These are phyloP conservation scores for Psilopogon haemacephalus DNA, from an alignment of 2,113 vertebrate genomes.

Conservation along the genomic window DNA sequence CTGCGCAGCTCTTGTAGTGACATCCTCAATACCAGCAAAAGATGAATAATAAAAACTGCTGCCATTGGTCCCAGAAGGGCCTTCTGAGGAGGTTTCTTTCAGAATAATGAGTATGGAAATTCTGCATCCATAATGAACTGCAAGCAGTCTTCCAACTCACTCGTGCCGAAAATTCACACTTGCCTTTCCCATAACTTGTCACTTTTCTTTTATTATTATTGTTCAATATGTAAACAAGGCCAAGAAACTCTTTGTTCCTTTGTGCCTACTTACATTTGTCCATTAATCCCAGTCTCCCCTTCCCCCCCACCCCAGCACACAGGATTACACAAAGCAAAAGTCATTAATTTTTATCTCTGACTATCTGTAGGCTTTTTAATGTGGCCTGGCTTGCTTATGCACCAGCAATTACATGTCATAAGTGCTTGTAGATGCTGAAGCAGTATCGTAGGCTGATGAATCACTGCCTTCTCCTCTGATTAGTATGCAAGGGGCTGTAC, in stretches of 20 bases:
- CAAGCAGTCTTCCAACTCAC: slow-evolving; percentile 76
- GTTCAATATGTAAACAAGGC: slow-evolving; percentile 82
- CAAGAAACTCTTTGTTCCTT: slow-evolving; percentile 82
- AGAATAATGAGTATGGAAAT: slow-evolving; percentile 78
- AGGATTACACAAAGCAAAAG: slow-evolving; percentile 89
- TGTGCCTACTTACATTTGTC: slow-evolving; percentile 78
- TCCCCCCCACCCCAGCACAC: slow-evolving; percentile 69
- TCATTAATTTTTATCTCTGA: slow-evolving; percentile 90
- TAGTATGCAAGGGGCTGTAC: slow-evolving; percentile 79
- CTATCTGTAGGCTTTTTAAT: slow-evolving; percentile 87
- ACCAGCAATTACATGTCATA: slow-evolving; percentile 88
- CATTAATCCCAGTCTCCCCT: slow-evolving; percentile 77
- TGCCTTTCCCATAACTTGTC: slow-evolving; percentile 79
- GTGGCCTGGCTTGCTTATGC: slow-evolving; percentile 86
- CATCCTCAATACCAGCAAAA: slow-evolving; percentile 50
- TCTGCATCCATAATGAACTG: slow-evolving; percentile 76
- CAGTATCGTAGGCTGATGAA: slow-evolving; percentile 80
- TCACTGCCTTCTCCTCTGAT: slow-evolving; percentile 80
- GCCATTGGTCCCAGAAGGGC: slow-evolving; percentile 70
- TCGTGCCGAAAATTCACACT: slow-evolving; percentile 80
- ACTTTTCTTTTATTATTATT: slow-evolving; percentile 80
- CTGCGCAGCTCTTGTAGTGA: slow-evolving; percentile 41
- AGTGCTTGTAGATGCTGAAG: slow-evolving; percentile 86
- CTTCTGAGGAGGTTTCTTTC: slow-evolving; percentile 72
- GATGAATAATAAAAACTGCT: slow-evolving; percentile 72